Base-by-base conservation (phyloP, 1,140 invertebrate species). In the Saxidomus purpurata region DNA sequence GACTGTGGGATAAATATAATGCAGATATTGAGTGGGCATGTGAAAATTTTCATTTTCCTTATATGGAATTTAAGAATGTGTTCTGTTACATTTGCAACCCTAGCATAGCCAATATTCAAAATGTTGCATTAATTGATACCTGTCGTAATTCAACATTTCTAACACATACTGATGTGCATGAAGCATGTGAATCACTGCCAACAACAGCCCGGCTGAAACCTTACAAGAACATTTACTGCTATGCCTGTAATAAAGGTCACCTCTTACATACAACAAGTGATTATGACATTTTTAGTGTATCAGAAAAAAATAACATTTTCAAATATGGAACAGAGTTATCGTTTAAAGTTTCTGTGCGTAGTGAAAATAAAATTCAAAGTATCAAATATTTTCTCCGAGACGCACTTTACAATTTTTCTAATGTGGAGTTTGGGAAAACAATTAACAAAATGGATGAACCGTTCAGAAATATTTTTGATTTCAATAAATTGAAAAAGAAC, bases 11-110 rank as follows among this genome's bases (percentile, higher is more conserved):
- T 25, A 19, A 2, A 4, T 69, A 69, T 69, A 31, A 69, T 31
- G 63, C 22, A 31, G 63, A 69, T 25, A 69, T 69, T 2, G 28
- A 31, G 2, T 69, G 63, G 63, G 63, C 63, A 9, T 69, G 63
- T 69, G 19, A 38, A 15, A 31, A 31, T 4, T 69, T 69, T 31
- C 2, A 4, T 31, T 3, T 19, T 13, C 63, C 28, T 69, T 69
- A 69, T 31, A 34, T 9, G 19, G 36, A 25, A 15, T 69, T 69
- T 69, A 69, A 19, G 19, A 69, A 69, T 38, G 36, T 69, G 36
- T 69, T 69, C 36, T 76, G 38, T 38, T 76, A 43, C 40, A 43
- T 43, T 31, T 76, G 38, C 28, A 63, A 63, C 59, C 59, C 59
- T 8, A 63, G 59, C 28, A n/a, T 63, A 8, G 6, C 28, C 59